Evolutionary conservation across 2,888 invertebrate species (phyloP).

Genomic region (Hydraecia micacea): DNA sequence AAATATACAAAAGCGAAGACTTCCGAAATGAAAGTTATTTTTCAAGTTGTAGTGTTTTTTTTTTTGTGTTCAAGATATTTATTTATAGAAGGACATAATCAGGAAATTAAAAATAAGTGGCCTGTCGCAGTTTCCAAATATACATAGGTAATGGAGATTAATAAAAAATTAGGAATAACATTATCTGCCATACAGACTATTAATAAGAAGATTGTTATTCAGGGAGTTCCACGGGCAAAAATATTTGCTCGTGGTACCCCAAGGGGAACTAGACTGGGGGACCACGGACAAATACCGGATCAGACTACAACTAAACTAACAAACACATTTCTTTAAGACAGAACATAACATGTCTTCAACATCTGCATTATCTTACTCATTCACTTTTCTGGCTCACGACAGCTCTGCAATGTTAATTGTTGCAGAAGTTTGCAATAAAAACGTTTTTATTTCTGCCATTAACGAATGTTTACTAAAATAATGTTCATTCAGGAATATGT

Average conservation of each 20-base stretch:
- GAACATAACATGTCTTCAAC: not conserved
- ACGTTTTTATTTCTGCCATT: constrained; percentile 35
- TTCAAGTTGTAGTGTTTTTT: too few species aligned
- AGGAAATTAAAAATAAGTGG: not conserved
- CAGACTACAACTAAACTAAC: too few species aligned
- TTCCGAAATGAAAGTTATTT: too few species aligned
- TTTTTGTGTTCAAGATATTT: not conserved
- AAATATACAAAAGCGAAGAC: too few species aligned
- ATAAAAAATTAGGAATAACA: not conserved
- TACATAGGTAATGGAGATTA: too few species aligned
- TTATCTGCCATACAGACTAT: not conserved
- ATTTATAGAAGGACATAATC: not conserved
- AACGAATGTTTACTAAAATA: constrained; percentile 50
- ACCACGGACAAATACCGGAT: too few species aligned
- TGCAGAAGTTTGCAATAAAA: constrained; percentile 41
- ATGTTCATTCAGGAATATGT: constrained; percentile 56
- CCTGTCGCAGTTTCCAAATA: too few species aligned
- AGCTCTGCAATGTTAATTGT: constrained; percentile 28
- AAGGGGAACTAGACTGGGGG: too few species aligned
- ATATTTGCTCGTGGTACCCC: too few species aligned
- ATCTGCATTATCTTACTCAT: constrained; percentile 11
- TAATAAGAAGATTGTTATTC: too few species aligned
- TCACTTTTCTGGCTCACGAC: constrained; percentile 11
- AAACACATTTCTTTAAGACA: not conserved
- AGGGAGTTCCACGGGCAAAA: too few species aligned